phyloP scores from a whole-genome alignment of 2,888 invertebrate genomes.

The Linnaemya tessellans region DNA sequence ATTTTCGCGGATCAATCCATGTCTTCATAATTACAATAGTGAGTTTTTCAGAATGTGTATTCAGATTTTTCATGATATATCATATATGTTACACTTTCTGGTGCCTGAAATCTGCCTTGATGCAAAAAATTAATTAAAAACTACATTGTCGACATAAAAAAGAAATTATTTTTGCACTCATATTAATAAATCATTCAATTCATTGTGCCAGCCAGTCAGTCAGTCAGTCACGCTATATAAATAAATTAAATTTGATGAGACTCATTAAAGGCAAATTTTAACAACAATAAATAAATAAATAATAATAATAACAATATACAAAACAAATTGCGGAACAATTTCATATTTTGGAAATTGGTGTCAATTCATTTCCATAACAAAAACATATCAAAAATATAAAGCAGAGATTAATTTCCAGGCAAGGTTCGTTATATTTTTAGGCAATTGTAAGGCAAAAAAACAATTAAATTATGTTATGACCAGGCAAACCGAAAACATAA shows the following conservation, averaged over 20 bases:
- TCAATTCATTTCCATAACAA: conserved; percentile 46
- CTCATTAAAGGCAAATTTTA: conserved; percentile 29
- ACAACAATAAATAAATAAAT: conserved; percentile 29
- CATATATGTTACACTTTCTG: no score
- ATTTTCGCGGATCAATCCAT: no score
- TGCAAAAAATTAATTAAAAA: neutral
- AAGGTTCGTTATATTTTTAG: neutral
- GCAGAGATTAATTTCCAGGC: neutral
- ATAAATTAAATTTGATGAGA: conserved; percentile 49
- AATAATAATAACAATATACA: conserved; percentile 10
- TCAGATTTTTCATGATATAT: no score
- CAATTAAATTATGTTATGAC: neutral
- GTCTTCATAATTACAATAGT: no score
- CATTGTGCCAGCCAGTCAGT: conserved; percentile 40
- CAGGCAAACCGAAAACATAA: neutral
- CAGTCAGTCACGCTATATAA: conserved; percentile 61
- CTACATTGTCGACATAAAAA: neutral
- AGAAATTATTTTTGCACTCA: conserved; percentile 5
- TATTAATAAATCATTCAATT: conserved; percentile 29
- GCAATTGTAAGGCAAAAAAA: neutral
- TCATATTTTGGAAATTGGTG: conserved; percentile 41
- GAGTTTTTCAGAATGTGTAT: no score
- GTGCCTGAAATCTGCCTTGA: neutral
- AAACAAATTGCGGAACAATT: conserved; percentile 51
- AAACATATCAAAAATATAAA: neutral